Evolutionary conservation across 2,888 invertebrate species (phyloP).

Genomic region (Atethmia centrago): DNA sequence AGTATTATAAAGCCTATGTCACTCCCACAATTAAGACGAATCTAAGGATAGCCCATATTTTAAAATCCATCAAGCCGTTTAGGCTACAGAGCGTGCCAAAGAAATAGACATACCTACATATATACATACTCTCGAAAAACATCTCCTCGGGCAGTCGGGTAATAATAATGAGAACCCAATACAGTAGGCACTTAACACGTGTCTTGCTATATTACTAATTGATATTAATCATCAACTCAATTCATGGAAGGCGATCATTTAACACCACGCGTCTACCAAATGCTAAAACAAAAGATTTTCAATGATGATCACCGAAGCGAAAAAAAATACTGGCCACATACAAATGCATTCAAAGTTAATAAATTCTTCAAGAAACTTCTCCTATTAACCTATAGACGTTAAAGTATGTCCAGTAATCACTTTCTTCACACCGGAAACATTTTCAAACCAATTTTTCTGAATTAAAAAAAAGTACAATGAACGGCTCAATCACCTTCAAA

Average conservation of each 20-base stretch:
- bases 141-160: too few species aligned
- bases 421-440: slow-evolving; percentile 45
- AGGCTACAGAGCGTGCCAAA: too few species aligned
- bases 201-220: slow-evolving; percentile 10
- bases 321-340: not conserved
- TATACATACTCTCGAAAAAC: too few species aligned
- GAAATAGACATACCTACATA: too few species aligned
- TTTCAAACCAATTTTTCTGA: slow-evolving; percentile 30
- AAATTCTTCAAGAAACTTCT: slow-evolving; percentile 25
- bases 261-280: not conserved
- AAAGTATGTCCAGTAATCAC: slow-evolving; percentile 47
- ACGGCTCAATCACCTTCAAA: slow-evolving; percentile 80
- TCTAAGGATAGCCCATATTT: too few species aligned
- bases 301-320: not conserved
- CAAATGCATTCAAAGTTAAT: slow-evolving; percentile 8
- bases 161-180: slow-evolving; percentile 20
- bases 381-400: slow-evolving; percentile 28
- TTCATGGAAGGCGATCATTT: slow-evolving; percentile 24
- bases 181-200: slow-evolving; percentile 13
- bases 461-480: slow-evolving; percentile 34
- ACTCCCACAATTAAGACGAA: too few species aligned
- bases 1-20: too few species aligned
- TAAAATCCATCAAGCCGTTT: too few species aligned
- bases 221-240: slow-evolving; percentile 37
- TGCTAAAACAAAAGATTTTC: not conserved